Conservation (phyloP, 1,140 invertebrate genomes). For the Proctacanthus coquilletti region DNA sequence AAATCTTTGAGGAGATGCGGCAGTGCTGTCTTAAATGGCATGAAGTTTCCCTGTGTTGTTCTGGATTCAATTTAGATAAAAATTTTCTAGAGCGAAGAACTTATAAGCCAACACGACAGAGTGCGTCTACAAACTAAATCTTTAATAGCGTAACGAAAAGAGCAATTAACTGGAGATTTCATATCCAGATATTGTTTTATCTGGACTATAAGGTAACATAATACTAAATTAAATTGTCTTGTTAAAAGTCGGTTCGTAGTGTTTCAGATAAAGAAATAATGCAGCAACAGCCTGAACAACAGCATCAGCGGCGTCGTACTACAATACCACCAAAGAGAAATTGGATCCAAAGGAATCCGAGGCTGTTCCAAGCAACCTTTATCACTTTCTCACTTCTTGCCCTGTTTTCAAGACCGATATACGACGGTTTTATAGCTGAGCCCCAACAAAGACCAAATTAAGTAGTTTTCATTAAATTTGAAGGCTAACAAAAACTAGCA, state of each 20-base stretch:
- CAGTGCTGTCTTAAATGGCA: conserved; percentile 48
- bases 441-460: conserved; percentile 11
- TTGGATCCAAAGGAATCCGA: conserved; percentile 37
- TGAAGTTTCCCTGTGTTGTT: conserved; percentile 41
- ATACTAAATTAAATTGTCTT: not conserved
- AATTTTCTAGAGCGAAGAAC: conserved; percentile 20
- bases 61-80: conserved; percentile 42
- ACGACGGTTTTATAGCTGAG: conserved; percentile 42
- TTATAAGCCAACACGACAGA: not conserved
- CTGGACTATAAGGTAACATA: too few relatives aligned
- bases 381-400: conserved; percentile 32
- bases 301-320: conserved; percentile 18
- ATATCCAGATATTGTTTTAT: too few relatives aligned
- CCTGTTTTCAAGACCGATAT: conserved; percentile 53
- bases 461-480: too few relatives aligned
- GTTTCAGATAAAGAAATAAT: conserved; percentile 13
- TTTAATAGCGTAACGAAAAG: too few relatives aligned
- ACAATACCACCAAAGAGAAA: conserved; percentile 20
- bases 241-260: conserved; percentile 15
- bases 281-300: conserved; percentile 20
- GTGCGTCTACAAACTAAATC: too few relatives aligned
- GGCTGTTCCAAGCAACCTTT: conserved; percentile 32
- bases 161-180: too few relatives aligned
- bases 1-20: conserved; percentile 43
- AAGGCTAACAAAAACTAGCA: conserved; percentile 6